phyloP scores from a whole-genome alignment of 1,140 invertebrate genomes.

The Kradibia gibbosae region DNA sequence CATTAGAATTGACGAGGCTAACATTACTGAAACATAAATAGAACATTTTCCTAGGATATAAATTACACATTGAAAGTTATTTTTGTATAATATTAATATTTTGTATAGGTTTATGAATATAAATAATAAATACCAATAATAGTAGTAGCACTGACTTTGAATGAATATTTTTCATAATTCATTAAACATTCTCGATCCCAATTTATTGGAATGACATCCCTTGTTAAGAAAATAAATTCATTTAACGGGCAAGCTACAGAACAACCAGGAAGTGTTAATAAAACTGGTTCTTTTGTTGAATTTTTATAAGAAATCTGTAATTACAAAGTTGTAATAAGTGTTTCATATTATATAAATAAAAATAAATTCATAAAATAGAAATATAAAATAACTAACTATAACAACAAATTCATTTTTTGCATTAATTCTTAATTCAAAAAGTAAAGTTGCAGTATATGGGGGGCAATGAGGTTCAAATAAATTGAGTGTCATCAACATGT shows the following conservation, averaged over 20 bases:
- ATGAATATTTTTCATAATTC: constrained; percentile 55
- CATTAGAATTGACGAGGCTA: constrained; percentile 63
- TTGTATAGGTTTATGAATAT: constrained; percentile 9
- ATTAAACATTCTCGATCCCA: constrained; percentile 75
- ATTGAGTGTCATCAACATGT: constrained; percentile 81
- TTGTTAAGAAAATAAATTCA: constrained; percentile 73
- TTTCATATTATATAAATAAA: not conserved
- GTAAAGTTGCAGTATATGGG: constrained; percentile 80
- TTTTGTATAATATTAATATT: not conserved
- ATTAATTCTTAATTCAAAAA: constrained; percentile 79
- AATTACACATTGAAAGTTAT: not conserved
- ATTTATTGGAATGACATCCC: constrained; percentile 73
- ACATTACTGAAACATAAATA: constrained; percentile 63
- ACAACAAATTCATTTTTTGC: constrained; percentile 66
- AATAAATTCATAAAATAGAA: not conserved
- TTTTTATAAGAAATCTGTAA: constrained; percentile 79
- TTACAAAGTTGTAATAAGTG: constrained; percentile 32
- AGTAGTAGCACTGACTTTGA: constrained; percentile 59
- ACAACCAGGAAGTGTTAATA: constrained; percentile 77
- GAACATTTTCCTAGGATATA: constrained; percentile 18
- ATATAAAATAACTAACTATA: constrained; percentile 62
- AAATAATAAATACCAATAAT: constrained; percentile 62
- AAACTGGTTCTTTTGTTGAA: constrained; percentile 70
- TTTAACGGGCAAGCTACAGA: constrained; percentile 75
- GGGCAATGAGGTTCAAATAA: constrained; percentile 84